These are phyloP conservation scores for Poecilus cupreus DNA, from an alignment of 2,888 invertebrate species.

Conservation along the genomic window DNA sequence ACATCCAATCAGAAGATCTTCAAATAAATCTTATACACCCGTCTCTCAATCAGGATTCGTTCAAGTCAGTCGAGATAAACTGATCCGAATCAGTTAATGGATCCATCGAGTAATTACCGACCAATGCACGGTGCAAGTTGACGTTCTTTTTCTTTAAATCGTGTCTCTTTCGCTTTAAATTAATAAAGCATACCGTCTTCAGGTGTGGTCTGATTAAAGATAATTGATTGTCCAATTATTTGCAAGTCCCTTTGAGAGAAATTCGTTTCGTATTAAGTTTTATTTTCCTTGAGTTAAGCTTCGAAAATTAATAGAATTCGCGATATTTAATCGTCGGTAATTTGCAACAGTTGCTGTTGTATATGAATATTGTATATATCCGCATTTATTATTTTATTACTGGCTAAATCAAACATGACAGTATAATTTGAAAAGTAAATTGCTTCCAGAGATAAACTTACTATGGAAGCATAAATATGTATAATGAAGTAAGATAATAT, in stretches of 20 bases:
- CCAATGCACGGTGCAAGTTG: not conserved
- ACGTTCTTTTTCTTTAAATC: not conserved
- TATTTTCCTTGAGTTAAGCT: too few species aligned
- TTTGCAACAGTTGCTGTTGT: too few species aligned
- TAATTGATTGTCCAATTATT: slow-evolving; percentile 25
- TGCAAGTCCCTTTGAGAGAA: not conserved
- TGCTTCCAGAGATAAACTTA: too few species aligned
- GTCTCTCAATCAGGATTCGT: not conserved
- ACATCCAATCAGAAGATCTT: too few species aligned
- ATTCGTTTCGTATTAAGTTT: not conserved
- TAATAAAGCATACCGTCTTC: not conserved
- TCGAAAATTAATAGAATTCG: not conserved
- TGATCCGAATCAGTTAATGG: not conserved
- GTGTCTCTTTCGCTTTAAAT: not conserved
- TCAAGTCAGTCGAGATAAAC: not conserved
- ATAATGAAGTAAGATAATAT: too few species aligned
- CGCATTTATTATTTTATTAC: too few species aligned
- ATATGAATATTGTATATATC: too few species aligned
- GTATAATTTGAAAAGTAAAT: too few species aligned
- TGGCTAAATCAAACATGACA: too few species aligned
- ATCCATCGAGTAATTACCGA: not conserved
- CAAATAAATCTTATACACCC: not conserved
- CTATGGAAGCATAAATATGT: too few species aligned
- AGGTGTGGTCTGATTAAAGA: slow-evolving; percentile 18
- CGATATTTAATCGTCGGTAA: too few species aligned